Conservation (phyloP, 2,888 invertebrate genomes). For the Chaitophorus viminalis region DNA sequence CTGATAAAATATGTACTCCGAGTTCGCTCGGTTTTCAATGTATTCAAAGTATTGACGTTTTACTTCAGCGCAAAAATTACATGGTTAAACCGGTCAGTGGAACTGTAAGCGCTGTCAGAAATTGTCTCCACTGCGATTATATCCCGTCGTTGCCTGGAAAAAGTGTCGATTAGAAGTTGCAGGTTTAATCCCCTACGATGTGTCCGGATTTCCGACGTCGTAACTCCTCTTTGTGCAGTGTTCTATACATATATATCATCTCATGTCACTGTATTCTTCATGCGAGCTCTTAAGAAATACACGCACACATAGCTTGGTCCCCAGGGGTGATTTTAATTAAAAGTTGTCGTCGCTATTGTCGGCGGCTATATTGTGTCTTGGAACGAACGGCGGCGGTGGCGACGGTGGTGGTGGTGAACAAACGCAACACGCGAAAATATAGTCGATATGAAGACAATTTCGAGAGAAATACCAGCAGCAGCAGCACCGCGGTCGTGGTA, state of each 20-base stretch:
- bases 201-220: background rate
- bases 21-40: background rate
- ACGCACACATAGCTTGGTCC: background rate
- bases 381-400: background rate
- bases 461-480: background rate
- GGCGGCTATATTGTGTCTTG: slow-evolving; percentile 39
- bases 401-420: background rate
- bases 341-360: slow-evolving; percentile 42
- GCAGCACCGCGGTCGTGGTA: background rate
- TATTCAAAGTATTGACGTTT: background rate
- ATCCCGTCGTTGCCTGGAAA: slow-evolving; percentile 27
- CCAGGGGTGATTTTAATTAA: slow-evolving; percentile 54
- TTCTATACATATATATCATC: background rate
- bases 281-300: background rate
- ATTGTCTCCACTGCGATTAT: background rate
- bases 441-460: slow-evolving; percentile 31
- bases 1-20: background rate
- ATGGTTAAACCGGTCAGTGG: background rate
- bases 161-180: slow-evolving; percentile 12
- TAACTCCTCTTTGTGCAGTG: slow-evolving; percentile 2
- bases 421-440: slow-evolving; percentile 5
- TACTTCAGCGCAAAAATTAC: background rate
- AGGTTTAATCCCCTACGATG: background rate
- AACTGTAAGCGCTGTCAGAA: background rate
- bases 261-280: background rate